Evolutionary conservation across 1,140 invertebrate species (phyloP).

Genomic region (Lycorma delicatula): DNA sequence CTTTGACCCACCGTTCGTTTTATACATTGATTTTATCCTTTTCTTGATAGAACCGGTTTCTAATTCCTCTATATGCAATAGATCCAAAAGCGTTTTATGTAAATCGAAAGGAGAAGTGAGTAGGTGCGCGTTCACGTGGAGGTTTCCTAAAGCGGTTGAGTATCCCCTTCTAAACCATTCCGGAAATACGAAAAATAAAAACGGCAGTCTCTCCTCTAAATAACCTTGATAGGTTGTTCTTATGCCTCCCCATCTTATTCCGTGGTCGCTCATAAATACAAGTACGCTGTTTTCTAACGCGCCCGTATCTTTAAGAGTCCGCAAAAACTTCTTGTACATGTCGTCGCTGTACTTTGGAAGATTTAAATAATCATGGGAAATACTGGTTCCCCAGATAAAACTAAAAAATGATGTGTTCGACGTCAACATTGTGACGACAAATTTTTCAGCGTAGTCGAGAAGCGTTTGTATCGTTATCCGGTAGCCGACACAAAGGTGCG

Average conservation of each 20-base stretch:
- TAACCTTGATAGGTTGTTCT: slow-evolving; percentile 52
- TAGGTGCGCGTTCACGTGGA: slow-evolving; percentile 44
- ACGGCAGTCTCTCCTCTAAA: slow-evolving; percentile 59
- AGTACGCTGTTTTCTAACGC: slow-evolving; percentile 45
- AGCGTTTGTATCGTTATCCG: slow-evolving; percentile 32
- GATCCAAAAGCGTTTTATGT: slow-evolving; percentile 52
- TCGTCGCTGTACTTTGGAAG: slow-evolving; percentile 39
- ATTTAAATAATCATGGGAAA: slow-evolving; percentile 45
- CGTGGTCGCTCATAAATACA: slow-evolving; percentile 62
- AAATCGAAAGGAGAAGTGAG: slow-evolving; percentile 54
- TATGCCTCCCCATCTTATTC: slow-evolving; percentile 56
- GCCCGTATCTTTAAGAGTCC: slow-evolving; percentile 26
- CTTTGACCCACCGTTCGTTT: slow-evolving; percentile 33
- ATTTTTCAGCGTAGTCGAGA: slow-evolving; percentile 28
- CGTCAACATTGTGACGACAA: slow-evolving; percentile 18
- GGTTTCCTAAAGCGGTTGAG: slow-evolving; percentile 40
- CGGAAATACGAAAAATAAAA: slow-evolving; percentile 51
- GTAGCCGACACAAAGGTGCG: slow-evolving; percentile 44
- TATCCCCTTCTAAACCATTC: slow-evolving; percentile 47
- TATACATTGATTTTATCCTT: slow-evolving; percentile 27
- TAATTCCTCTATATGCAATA: slow-evolving; percentile 43
- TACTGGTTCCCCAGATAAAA: slow-evolving; percentile 43
- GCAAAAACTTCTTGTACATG: slow-evolving; percentile 34
- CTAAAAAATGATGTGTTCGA: slow-evolving; percentile 40
- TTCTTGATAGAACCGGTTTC: slow-evolving; percentile 28